These are phyloP conservation scores for Melitaea cinxia DNA, from an alignment of 1,140 invertebrate genomes.

Conservation along the genomic window DNA sequence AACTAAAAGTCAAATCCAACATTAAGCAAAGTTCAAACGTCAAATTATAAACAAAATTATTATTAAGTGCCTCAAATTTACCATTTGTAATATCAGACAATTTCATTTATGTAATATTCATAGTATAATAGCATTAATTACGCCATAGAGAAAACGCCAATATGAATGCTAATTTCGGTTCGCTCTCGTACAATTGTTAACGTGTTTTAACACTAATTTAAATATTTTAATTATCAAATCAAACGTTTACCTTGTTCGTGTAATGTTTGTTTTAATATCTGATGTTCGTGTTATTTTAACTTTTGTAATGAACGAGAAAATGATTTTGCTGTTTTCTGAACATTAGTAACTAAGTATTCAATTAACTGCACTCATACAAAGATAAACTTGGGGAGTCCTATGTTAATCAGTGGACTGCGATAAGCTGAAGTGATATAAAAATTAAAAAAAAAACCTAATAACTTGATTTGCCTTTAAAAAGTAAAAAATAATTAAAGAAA, in stretches of 20 bases:
- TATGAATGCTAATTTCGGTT: slow-evolving; percentile 33
- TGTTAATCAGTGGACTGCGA: no score
- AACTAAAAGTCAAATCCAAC: no score
- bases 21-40: no score
- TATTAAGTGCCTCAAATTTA: background rate
- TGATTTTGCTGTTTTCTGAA: no score
- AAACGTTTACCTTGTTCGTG: background rate
- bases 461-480: no score
- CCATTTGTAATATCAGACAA: slow-evolving; percentile 3
- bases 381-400: no score
- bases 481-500: no score
- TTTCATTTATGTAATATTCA: slow-evolving; percentile 12
- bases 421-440: no score
- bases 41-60: background rate
- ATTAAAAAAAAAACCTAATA: no score
- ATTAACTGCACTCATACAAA: no score
- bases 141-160: slow-evolving; percentile 21
- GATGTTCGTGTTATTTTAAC: background rate
- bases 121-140: slow-evolving; percentile 9
- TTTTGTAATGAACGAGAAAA: no score
- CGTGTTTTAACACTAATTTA: slow-evolving; percentile 21
- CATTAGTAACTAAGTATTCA: no score
- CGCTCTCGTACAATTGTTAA: background rate
- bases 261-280: slow-evolving; percentile 2
- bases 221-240: slow-evolving; percentile 28